Evolutionary conservation across 2,888 invertebrate species (phyloP), one percentile per base, ranked within the genome.

Genomic region (Galerucella pusilla): DNA sequence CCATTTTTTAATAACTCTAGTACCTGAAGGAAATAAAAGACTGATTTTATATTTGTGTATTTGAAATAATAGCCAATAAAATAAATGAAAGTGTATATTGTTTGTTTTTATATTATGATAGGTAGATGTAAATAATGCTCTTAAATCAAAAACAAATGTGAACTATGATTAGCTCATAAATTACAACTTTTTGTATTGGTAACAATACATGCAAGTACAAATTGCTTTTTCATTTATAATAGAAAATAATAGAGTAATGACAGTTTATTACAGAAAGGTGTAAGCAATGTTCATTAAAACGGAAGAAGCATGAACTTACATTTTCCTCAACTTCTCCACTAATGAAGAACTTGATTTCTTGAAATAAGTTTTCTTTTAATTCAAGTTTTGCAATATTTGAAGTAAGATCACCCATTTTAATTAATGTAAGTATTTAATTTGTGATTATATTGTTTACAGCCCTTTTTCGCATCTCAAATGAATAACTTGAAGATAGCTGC

Each of bases 261-360:
- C 2, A 0, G 10, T 11, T 46, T 46, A 46, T 4, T 46, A 46
- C 10, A 46, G 46, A 61, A 68, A n/a, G 63, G 28, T 28, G 28
- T 28, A 28, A 28, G 28, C 28, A 28, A 28, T 28, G 28, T 28
- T 28, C 28, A 28, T n/a, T 9, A 35, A 71, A 54, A 65, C 59
- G 14, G 68, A 64, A 42, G 68, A 64, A 42, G 14, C 42, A 65
- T 12, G 25, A 25, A 45, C 45, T 83, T 85, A 94, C 94, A 91
- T 93, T 91, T 85, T 93, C 92, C 82, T 91, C 90, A 83, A 94
- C 91, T 88, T 94, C 93, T 81, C 96, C 96, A 86, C 93, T 94
- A 83, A 94, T 90, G 89, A 93, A 95, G 89, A 93, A 96, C 86
- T 94, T 94, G 82, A 96, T 93, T 90, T 93, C 93, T 87, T 93